Conservation (phyloP, 2,888 invertebrate genomes). For the Danaus chrysippus region DNA sequence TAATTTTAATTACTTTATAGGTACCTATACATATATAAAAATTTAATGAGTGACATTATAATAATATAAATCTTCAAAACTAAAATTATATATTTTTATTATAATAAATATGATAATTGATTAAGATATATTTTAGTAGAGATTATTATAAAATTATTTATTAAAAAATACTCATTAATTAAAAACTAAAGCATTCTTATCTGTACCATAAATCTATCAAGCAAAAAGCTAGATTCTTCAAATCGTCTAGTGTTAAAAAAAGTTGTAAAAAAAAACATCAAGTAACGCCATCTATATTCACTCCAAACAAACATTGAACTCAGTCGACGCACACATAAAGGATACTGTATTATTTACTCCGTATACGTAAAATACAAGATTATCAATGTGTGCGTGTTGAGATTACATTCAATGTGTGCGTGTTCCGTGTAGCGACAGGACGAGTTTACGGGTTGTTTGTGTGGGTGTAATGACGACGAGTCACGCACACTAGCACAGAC, state of each 20-base stretch:
- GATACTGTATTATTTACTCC: conserved; percentile 31
- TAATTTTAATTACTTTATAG: too few relatives aligned
- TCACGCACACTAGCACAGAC: conserved; percentile 41
- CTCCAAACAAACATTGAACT: conserved; percentile 37
- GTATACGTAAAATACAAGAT: conserved; percentile 21
- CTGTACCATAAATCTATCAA: too few relatives aligned
- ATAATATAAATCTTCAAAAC: too few relatives aligned
- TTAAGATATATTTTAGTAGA: too few relatives aligned
- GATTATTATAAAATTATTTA: too few relatives aligned
- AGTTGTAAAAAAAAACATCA: background rate
- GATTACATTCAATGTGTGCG: conserved; percentile 35
- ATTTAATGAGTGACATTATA: too few relatives aligned
- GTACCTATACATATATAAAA: too few relatives aligned
- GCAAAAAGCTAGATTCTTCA: background rate
- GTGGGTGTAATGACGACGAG: conserved; percentile 43
- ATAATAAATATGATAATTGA: too few relatives aligned
- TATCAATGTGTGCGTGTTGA: conserved; percentile 38
- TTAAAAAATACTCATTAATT: too few relatives aligned
- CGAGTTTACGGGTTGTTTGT: conserved; percentile 29
- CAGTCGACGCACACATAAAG: conserved; percentile 17
- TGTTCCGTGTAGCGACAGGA: conserved; percentile 38
- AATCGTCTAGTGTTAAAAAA: background rate
- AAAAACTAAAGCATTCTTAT: too few relatives aligned
- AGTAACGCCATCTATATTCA: conserved; percentile 12
- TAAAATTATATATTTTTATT: too few relatives aligned